A percentile compares a stretch with the other conserved stretches of the same genome.
These are phyloP conservation scores for Melanitta fusca DNA, from an alignment of 2,797 vertebrate species.

Conservation along the genomic window DNA sequence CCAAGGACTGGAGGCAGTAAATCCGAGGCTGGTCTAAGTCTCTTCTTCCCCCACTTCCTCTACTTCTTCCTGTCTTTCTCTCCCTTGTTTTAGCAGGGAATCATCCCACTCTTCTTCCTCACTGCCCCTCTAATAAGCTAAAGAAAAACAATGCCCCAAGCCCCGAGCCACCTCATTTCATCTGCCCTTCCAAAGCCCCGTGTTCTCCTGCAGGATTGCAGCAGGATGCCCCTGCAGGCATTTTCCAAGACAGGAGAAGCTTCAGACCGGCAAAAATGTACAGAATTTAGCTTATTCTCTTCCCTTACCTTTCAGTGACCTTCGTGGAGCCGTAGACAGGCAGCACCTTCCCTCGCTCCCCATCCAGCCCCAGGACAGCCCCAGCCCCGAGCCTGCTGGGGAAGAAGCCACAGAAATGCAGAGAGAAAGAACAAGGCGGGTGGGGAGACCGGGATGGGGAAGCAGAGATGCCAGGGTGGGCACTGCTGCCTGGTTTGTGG, in stretches of 20 bases:
- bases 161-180: not conserved
- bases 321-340: constrained; percentile 15
- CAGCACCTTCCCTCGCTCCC: not conserved
- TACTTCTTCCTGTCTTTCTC: not conserved
- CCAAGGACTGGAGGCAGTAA: not conserved
- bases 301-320: constrained; percentile 59
- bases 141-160: not conserved
- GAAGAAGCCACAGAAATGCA: not conserved
- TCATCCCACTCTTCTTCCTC: not conserved
- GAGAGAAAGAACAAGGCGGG: not conserved
- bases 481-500: not conserved
- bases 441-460: not conserved
- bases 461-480: not conserved
- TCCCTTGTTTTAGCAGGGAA: not conserved
- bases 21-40: not conserved
- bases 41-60: not conserved
- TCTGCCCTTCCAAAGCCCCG: not conserved
- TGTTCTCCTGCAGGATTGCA: constrained; percentile 46
- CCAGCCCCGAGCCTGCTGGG: not conserved
- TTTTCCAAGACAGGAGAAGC: constrained; percentile 63
- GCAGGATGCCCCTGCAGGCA: constrained; percentile 31
- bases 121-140: not conserved
- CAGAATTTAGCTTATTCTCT: constrained; percentile 55
- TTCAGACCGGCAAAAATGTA: constrained; percentile 68
- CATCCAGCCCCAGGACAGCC: not conserved